Conservation (phyloP, 2,797 vertebrate genomes). For the Tragelaphus eurycerus region DNA sequence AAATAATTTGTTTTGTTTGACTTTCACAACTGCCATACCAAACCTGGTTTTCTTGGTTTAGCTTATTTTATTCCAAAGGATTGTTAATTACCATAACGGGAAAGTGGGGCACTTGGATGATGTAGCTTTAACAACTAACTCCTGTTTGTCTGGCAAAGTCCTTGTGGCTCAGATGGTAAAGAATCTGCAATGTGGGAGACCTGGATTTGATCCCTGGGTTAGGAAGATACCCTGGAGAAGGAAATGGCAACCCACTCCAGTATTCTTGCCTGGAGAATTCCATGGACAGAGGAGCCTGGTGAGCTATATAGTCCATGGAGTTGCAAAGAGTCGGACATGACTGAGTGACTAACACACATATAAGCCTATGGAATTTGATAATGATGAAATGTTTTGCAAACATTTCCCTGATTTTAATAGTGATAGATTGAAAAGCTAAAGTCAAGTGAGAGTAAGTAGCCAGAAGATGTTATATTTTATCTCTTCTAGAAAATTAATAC, state of each 20-base stretch:
- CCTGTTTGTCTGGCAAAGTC: neutral
- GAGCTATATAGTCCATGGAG: neutral
- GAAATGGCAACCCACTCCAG: neutral
- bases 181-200: neutral
- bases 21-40: neutral
- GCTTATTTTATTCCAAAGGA: neutral
- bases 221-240: neutral
- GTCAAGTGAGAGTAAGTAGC: neutral
- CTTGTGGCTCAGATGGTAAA: neutral
- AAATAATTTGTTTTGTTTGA: neutral
- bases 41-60: neutral
- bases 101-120: neutral
- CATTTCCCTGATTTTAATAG: neutral
- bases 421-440: neutral
- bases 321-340: neutral
- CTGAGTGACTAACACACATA: neutral
- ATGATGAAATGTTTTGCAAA: neutral
- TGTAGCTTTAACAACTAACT: neutral
- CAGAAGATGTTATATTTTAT: neutral
- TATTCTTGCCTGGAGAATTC: neutral
- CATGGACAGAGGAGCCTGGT: neutral
- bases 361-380: neutral
- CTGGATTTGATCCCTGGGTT: fast-evolving
- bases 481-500: neutral
- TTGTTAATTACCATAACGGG: neutral